A percentile compares a stretch with the other conserved stretches of the same genome.
These are phyloP conservation scores for Ectemnius continuus DNA, from an alignment of 2,888 invertebrate species.

Conservation along the genomic window DNA sequence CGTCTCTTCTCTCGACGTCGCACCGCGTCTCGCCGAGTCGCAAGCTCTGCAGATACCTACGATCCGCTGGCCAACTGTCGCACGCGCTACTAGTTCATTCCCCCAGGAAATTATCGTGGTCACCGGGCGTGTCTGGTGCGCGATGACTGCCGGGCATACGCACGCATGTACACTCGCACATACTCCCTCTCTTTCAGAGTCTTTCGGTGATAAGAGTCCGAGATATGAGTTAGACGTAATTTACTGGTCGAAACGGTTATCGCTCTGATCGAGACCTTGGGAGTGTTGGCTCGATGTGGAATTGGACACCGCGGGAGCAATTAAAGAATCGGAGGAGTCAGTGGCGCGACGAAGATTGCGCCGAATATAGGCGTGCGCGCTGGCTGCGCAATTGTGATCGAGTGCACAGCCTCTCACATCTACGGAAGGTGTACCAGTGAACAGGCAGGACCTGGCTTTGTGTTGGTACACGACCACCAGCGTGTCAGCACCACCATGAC, in stretches of 20 bases:
- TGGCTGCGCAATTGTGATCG: conserved; percentile 67
- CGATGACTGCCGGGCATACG: too few species aligned
- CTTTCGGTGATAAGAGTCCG: too few species aligned
- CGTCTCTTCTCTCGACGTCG: neutral
- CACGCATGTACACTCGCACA: too few species aligned
- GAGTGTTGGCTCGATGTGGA: too few species aligned
- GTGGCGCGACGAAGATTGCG: conserved; percentile 53
- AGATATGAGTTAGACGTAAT: too few species aligned
- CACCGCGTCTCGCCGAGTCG: neutral
- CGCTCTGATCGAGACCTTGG: too few species aligned
- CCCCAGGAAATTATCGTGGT: conserved; percentile 4
- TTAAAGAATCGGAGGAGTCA: conserved; percentile 45
- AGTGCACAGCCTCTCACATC: conserved; percentile 61
- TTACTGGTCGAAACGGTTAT: too few species aligned
- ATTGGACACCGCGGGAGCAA: conserved; percentile 13
- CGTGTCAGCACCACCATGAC: conserved; percentile 45
- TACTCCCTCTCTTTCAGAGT: too few species aligned
- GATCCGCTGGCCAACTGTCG: neutral
- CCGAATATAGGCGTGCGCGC: conserved; percentile 67
- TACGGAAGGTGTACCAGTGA: conserved; percentile 54
- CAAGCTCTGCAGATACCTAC: too few species aligned
- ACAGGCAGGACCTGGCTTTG: conserved; percentile 13
- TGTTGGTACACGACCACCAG: neutral
- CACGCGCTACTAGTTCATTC: neutral
- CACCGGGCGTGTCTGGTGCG: neutral